Percentiles rank a stretch among this genome's conserved stretches.
phyloP scores from a whole-genome alignment of 1,140 invertebrate genomes.

The Akabosia matsudoensis region DNA sequence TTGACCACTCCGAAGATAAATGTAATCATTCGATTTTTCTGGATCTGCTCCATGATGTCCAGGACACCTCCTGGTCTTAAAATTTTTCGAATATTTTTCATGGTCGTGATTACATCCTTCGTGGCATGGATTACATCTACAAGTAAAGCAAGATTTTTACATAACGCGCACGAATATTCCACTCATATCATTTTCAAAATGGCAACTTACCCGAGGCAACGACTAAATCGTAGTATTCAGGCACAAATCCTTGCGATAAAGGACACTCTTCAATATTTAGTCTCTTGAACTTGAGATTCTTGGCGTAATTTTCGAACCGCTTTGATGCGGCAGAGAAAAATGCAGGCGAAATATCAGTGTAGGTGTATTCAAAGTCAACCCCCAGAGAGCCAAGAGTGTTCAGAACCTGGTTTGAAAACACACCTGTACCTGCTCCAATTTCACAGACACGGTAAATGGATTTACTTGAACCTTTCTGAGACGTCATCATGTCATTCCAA shows the following conservation, averaged over 20 bases:
- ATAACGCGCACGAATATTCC: background rate
- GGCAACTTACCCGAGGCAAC: background rate
- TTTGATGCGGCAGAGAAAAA: slow-evolving; percentile 24
- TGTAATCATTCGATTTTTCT: background rate
- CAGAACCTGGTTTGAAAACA: background rate
- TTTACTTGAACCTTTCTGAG: background rate
- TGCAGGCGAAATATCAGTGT: slow-evolving; percentile 29
- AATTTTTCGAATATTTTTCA: slow-evolving; percentile 12
- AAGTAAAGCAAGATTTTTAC: background rate
- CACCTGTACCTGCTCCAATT: slow-evolving; percentile 30
- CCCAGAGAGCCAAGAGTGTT: background rate
- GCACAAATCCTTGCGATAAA: slow-evolving; percentile 27
- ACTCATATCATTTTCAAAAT: no score
- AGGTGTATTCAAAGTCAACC: slow-evolving; percentile 19
- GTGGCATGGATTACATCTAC: slow-evolving; percentile 36
- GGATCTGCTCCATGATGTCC: slow-evolving; percentile 14
- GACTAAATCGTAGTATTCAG: slow-evolving; percentile 22
- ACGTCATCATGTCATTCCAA: background rate
- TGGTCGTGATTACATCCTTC: background rate
- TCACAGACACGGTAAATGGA: slow-evolving; percentile 17
- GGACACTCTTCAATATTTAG: slow-evolving; percentile 24
- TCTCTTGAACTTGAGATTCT: background rate
- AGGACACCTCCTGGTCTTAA: slow-evolving; percentile 8
- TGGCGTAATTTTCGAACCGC: slow-evolving; percentile 17
- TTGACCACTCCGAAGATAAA: slow-evolving; percentile 29